Base-by-base conservation (phyloP, 2,797 vertebrate species). In the Pterois miles region DNA sequence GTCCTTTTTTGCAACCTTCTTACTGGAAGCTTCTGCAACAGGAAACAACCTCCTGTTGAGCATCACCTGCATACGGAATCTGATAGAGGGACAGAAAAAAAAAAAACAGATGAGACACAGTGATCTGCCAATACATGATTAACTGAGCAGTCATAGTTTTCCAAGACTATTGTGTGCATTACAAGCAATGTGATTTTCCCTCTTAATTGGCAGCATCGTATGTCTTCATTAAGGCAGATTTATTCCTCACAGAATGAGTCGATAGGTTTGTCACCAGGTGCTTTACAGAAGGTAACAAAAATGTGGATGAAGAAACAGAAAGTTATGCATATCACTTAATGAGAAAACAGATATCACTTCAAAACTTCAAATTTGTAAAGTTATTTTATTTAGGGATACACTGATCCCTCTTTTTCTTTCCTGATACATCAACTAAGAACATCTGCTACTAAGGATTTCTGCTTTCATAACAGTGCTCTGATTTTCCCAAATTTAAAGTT, bases 1-100 rank as follows among this genome's bases (percentile, higher is more conserved):
- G 1, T 98, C 97, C 81, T 99, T 99, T 76, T 98, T 99, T 1
- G 98, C 98, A 0, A 97, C 94, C 70, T 99, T 99, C 89, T 99
- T 99, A 90, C 96, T 99, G 48, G 97, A 96, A 2, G 97, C 98
- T 87, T 99, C 98, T 0, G 96, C 97, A 0, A 96, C 90, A 6
- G 98, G 98, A 90, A 98, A 99, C 38, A 86, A 85, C 29, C 96
- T 96, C 31, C 96, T 96, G 0, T 95, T 96, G 8, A 99, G 96
- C 93, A 97, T 95, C 1, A 97, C 98, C 92, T 99, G 98, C 96
- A 99, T 98, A 78, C 96, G 97, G 86, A 99, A 99, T 76, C 98
- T 99, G 89, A 20, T 27, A 29, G 25, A 34, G 12, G 23, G 9
- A 60, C 29, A 75, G 27, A 72, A 53, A 31, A 56, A 72, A 53